A percentile compares a stretch with the other conserved stretches of the same genome.
Conservation (phyloP, 92 coral and sea anemone genomes). For the Umimayanthus chanpuru region DNA sequence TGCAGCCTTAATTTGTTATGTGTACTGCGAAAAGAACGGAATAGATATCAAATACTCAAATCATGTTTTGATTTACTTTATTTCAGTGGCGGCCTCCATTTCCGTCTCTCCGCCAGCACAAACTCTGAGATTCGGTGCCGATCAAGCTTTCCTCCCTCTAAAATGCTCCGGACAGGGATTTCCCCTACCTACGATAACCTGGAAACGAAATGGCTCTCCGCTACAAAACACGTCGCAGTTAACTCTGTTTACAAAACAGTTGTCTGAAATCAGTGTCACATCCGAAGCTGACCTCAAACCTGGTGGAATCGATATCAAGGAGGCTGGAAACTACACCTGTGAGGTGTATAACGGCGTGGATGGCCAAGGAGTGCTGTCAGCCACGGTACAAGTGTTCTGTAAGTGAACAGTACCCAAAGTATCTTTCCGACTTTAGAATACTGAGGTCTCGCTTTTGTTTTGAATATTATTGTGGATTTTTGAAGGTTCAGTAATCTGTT, state of each 20-base stretch:
- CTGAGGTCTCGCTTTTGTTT: too few relatives aligned
- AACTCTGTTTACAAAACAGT: background rate
- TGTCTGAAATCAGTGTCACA: background rate
- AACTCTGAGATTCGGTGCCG: background rate
- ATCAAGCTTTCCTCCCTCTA: background rate
- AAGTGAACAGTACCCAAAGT: background rate
- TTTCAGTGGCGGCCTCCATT: conserved; percentile 6
- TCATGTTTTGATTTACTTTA: background rate
- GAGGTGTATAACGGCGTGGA: conserved; percentile 20
- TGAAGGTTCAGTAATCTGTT: background rate
- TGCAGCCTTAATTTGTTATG: background rate
- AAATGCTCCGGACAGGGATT: conserved; percentile 4
- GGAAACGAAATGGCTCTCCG: background rate
- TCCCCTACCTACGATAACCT: background rate
- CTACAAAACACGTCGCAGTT: background rate
- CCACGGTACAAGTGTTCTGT: conserved; percentile 23
- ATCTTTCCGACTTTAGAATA: too few relatives aligned
- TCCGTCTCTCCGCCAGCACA: background rate
- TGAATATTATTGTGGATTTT: background rate
- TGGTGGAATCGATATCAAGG: conserved; percentile 1
- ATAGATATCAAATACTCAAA: too few relatives aligned
- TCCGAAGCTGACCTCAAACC: conserved; percentile 8
- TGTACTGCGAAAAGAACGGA: background rate
- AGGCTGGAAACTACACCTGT: conserved; percentile 25
- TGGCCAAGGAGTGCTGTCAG: background rate